Base-by-base conservation (phyloP, 2,888 invertebrate genomes). In the Apotomis capreana region DNA sequence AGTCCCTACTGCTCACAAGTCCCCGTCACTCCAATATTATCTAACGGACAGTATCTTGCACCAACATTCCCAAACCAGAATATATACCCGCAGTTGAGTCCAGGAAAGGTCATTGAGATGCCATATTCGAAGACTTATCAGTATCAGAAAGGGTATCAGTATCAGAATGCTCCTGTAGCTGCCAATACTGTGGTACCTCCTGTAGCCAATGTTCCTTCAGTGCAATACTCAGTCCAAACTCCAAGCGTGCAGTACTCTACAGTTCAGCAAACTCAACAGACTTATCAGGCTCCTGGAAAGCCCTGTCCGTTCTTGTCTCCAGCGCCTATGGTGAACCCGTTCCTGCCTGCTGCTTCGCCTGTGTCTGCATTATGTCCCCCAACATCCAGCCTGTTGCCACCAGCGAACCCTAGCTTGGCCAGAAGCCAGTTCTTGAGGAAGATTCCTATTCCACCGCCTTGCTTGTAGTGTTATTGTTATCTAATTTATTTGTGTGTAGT, bases 361-460 rank as follows among this genome's bases (percentile, higher is more conserved):
- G 72, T 86, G 0, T 86, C 86, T 1, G 82, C 84, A 0, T 77
- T 80, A 68, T 74, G 80, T 0, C 79, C 83, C 0, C 80, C 84
- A 0, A 78, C 78, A 3, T 80, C 82, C 0, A 81, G 74, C 36
- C 13, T 81, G 0, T 67, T 87, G 12, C 86, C 88, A 0, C 83
- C 87, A 3, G 78, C 80, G 0, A 74, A 76, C 5, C 80, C 81
- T 0, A 80, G 77, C 0, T 81, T 85, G 59, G 79, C 83, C 0
- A 83, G 83, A 52, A 84, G 84, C 12, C 84, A 87, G 13, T 88
- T 83, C 74, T 79, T 89, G 60, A 83, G 87, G 64, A 89, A 88
- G 76, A 85, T 88, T 60, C 86, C 87, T 1, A 87, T 89, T 55
- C 85, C 87, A 0, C 88, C 88, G 2, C 88, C 87, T 4, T 79